Evolutionary conservation across 2,113 vertebrate species (phyloP).

Genomic region (Octodon degus): DNA sequence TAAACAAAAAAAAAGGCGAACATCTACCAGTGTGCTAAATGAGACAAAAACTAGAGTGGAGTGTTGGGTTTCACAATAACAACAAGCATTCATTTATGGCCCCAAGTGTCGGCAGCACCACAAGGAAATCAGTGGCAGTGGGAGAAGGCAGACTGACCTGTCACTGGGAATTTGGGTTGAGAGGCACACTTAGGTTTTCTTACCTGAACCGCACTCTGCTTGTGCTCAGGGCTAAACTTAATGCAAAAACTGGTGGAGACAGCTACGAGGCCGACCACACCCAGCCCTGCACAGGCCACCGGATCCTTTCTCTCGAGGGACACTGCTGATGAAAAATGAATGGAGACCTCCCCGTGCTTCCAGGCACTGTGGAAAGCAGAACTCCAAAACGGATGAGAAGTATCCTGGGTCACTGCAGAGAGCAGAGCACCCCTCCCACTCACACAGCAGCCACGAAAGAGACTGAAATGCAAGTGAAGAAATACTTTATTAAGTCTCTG

Average conservation of each 20-base stretch:
- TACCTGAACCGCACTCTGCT: neutral
- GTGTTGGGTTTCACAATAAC: neutral
- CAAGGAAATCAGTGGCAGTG: neutral
- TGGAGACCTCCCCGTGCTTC: neutral
- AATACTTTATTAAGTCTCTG: slow-evolving; percentile 52
- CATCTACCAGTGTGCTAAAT: neutral
- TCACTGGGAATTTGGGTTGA: neutral
- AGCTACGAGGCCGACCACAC: neutral
- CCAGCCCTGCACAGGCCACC: neutral
- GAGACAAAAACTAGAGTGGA: neutral
- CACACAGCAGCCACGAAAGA: neutral
- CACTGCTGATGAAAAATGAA: neutral
- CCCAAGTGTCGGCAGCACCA: neutral
- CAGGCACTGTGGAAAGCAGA: neutral
- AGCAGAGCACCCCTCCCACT: neutral
- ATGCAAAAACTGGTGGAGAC: neutral
- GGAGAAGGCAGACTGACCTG: neutral
- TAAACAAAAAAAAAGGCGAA: neutral
- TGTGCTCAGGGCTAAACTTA: neutral
- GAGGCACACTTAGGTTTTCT: neutral
- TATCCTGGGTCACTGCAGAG: neutral
- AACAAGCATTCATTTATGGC: accelerated
- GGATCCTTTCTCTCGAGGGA: neutral
- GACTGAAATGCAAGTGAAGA: neutral
- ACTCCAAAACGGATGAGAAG: neutral